These are phyloP conservation scores for Gymnocypris eckloni DNA, from an alignment of 2,797 vertebrate species.

Conservation along the genomic window DNA sequence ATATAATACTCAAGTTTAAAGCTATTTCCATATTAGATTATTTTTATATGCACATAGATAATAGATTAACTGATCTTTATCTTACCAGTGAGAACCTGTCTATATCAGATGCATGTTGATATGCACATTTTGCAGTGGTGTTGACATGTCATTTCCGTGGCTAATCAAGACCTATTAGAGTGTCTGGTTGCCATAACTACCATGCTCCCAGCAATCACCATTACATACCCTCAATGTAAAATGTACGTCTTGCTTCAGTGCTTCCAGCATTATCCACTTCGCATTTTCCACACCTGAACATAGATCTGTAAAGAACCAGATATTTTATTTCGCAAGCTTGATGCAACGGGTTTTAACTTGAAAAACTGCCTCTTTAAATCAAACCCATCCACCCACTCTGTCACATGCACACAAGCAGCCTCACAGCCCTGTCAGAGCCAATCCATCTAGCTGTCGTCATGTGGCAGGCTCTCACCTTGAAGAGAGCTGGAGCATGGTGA, in stretches of 20 bases:
- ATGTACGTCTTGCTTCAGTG: slow-evolving; percentile 9
- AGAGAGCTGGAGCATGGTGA: slow-evolving; percentile 71
- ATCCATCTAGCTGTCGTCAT: slow-evolving; percentile 66
- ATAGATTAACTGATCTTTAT: not conserved
- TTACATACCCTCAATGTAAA: slow-evolving; percentile 32
- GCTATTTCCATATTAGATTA: not conserved
- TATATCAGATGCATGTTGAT: slow-evolving; percentile 16
- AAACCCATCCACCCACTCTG: slow-evolving; percentile 27
- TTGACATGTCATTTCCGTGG: slow-evolving; percentile 35
- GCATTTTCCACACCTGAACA: slow-evolving; percentile 28
- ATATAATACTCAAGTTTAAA: too few species aligned
- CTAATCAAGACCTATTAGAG: slow-evolving; percentile 48
- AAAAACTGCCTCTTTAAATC: slow-evolving; percentile 32
- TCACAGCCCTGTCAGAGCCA: slow-evolving; percentile 65
- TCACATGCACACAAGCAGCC: slow-evolving; percentile 51
- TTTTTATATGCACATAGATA: slow-evolving; percentile 3
- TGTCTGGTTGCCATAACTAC: slow-evolving; percentile 48
- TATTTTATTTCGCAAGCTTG: slow-evolving; percentile 9
- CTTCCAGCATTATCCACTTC: not conserved
- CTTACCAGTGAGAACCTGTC: not conserved
- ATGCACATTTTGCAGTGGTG: slow-evolving; percentile 13
- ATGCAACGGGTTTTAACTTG: slow-evolving; percentile 23
- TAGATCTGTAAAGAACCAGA: not conserved
- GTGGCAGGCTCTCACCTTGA: slow-evolving; percentile 75
- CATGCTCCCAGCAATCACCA: slow-evolving; percentile 33